Conservation (phyloP, 2,797 vertebrate species). For the Chrosomus eos region DNA sequence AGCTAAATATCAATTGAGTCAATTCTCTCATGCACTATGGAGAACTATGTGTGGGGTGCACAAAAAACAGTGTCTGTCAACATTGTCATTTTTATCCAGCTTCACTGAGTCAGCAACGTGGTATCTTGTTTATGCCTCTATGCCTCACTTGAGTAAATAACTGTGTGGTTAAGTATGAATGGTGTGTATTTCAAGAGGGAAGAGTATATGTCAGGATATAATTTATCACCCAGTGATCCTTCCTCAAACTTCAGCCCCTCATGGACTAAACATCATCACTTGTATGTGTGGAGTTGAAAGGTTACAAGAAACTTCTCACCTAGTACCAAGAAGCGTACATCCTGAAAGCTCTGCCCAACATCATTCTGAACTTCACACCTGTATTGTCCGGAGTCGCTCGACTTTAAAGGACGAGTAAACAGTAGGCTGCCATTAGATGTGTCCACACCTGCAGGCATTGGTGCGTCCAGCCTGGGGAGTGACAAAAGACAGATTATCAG, state of each 20-base stretch:
- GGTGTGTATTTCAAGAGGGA: neutral
- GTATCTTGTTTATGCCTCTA: slow-evolving; percentile 7
- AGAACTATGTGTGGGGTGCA: neutral
- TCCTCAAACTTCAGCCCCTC: neutral
- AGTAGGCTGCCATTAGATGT: slow-evolving; percentile 86
- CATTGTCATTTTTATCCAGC: neutral
- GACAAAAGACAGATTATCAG: slow-evolving; percentile 33
- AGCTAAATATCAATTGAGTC: neutral
- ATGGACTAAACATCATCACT: slow-evolving; percentile 14
- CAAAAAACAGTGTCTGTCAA: neutral
- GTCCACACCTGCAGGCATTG: slow-evolving; percentile 88
- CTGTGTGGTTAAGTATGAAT: neutral
- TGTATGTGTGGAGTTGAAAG: neutral
- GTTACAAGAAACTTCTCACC: slow-evolving; percentile 76
- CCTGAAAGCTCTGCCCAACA: slow-evolving; percentile 84
- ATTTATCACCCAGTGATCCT: slow-evolving; percentile 15
- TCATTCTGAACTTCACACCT: slow-evolving; percentile 91
- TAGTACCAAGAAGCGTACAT: slow-evolving; percentile 87
- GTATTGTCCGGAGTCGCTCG: slow-evolving; percentile 93
- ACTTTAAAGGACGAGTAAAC: slow-evolving; percentile 87
- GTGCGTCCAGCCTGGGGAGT: slow-evolving; percentile 83
- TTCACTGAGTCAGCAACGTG: neutral
- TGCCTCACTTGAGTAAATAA: slow-evolving; percentile 22
- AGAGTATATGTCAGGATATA: neutral
- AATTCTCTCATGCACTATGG: neutral